These are phyloP conservation scores for Mallotus villosus DNA, from an alignment of 2,797 vertebrate genomes.

Conservation along the genomic window DNA sequence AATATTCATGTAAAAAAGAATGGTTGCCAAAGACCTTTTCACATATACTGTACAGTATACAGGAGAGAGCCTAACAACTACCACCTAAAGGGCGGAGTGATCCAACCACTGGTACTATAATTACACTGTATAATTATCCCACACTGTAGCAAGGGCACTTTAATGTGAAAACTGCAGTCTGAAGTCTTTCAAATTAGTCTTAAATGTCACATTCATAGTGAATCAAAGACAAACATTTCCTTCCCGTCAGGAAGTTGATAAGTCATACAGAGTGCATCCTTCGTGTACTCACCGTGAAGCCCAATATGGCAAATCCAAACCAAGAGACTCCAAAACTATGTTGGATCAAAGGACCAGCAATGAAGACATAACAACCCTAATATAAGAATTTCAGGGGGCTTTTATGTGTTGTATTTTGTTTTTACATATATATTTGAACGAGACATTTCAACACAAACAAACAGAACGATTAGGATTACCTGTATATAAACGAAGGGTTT, in stretches of 20 bases:
- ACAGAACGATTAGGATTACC: constrained; percentile 51
- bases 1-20: no score
- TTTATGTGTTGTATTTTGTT: background rate
- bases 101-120: no score
- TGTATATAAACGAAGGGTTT: constrained; percentile 63
- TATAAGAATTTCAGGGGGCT: background rate
- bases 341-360: constrained; percentile 71
- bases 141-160: no score
- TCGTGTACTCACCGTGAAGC: constrained; percentile 79
- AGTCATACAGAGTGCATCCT: background rate
- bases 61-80: no score
- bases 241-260: background rate
- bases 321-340: constrained; percentile 80
- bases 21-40: no score
- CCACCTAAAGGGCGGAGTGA: no score
- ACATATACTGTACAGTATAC: no score
- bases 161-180: no score
- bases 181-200: no score
- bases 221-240: background rate
- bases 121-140: no score
- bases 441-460: background rate
- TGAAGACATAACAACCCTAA: constrained; percentile 77
- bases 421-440: no score
- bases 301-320: constrained; percentile 85
- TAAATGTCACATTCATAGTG: background rate